Evolutionary conservation across 2,888 invertebrate genomes (phyloP), one percentile per base, ranked within the genome.

Genomic region (Ophion slaviceki): DNA sequence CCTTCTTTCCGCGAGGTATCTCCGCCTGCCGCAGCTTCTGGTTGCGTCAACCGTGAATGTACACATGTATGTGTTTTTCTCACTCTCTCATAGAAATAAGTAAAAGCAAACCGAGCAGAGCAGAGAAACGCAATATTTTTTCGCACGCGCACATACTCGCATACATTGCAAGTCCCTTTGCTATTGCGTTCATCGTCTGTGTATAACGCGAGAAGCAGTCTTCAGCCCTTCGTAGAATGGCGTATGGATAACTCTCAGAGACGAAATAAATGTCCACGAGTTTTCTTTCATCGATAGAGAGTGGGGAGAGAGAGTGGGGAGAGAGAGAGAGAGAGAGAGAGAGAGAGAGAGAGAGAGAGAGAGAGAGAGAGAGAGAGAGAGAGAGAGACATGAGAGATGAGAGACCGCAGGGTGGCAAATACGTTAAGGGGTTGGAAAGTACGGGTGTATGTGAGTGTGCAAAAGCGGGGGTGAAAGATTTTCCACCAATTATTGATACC

Each of bases 401-500:
- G 11, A 20, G 64, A 68, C 45, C 87, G 70, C 78, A 72, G 62
- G 79, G 82, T 85, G 80, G 70, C 81, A 72, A 78, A 84, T 64
- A 62, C 78, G 68, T 40, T 84, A 80, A 80, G 67, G 70, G 85
- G 80, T 64, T 66, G 11, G 59, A 67, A 74, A 80, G 71, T 74
- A 70, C 77, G 17, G 74, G 67, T 71, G 61, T 62, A 67, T n/a
- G 78, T 47, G 24, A 40, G 20, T 64, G 20, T 64, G 66, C 45
- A 80, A 82, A 77, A 75, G 71, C 71, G 78, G 74, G 90, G 89
- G 87, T 82, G 89, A 90, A 91, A 92, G 92, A 92, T 92, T 93
- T 91, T 91, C 90, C 88, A 90, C 92, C 93, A 94, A 94, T 94
- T 94, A 94, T 94, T 92, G 92, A 92, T 91, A 90, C 87, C 84